phyloP scores from a whole-genome alignment of 2,113 vertebrate species.

The Galeopterus variegatus region DNA sequence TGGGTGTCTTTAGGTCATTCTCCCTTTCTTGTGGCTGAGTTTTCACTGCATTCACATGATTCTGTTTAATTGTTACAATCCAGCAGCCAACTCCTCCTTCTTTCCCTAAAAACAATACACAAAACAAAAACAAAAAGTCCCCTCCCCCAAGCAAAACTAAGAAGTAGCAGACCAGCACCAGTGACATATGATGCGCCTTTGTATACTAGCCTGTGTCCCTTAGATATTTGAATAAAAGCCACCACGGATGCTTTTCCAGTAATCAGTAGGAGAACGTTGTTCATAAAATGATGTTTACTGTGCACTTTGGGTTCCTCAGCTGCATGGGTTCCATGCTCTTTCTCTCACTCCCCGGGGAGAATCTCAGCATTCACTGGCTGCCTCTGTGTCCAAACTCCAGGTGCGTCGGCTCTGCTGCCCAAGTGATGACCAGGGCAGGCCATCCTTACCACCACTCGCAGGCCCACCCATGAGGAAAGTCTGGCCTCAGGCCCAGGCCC shows the following conservation, averaged over 20 bases:
- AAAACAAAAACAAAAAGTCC: background rate
- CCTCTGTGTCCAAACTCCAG: slow-evolving; percentile 77
- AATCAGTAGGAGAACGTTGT: slow-evolving; percentile 69
- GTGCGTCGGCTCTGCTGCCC: slow-evolving; percentile 79
- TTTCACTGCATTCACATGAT: background rate
- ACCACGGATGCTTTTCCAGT: slow-evolving; percentile 59
- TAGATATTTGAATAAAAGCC: background rate
- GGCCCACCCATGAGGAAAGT: slow-evolving; percentile 84
- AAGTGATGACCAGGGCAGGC: slow-evolving; percentile 80
- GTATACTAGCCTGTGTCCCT: background rate
- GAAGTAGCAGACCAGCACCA: background rate
- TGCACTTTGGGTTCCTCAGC: background rate
- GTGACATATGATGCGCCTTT: background rate
- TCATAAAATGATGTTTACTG: slow-evolving; percentile 68
- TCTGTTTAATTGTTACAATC: background rate
- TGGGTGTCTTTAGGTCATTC: background rate
- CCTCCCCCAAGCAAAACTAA: background rate
- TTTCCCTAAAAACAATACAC: background rate
- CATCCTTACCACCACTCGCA: slow-evolving; percentile 80
- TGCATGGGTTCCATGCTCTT: slow-evolving; percentile 26
- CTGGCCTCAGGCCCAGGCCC: slow-evolving; percentile 85
- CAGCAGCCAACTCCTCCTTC: background rate
- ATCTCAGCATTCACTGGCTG: slow-evolving; percentile 78
- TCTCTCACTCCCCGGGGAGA: slow-evolving; percentile 65
- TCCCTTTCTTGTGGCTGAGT: background rate